These are phyloP conservation scores for Perdix hodgsoniae DNA, from an alignment of 2,797 vertebrate genomes.

Conservation along the genomic window DNA sequence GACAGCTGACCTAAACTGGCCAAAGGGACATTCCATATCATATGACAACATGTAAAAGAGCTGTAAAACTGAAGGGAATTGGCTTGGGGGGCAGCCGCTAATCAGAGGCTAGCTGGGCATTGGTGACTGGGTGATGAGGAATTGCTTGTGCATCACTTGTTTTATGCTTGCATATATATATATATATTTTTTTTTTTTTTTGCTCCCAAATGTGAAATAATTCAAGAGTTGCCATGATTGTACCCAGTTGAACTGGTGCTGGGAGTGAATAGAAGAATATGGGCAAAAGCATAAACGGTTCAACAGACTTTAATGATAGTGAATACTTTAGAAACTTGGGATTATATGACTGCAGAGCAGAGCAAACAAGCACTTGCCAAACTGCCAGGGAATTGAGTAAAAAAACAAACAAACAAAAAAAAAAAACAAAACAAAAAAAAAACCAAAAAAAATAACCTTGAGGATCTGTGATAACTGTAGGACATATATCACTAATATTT, in stretches of 20 bases:
- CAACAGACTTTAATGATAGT: slow-evolving; percentile 91
- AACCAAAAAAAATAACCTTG: background rate
- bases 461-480: background rate
- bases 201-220: slow-evolving; percentile 86
- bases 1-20: background rate
- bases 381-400: slow-evolving; percentile 79
- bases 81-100: background rate
- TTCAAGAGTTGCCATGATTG: slow-evolving; percentile 88
- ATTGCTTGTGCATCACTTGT: background rate
- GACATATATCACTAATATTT: background rate
- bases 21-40: background rate
- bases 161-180: background rate
- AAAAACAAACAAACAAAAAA: too few species aligned
- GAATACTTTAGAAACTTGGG: slow-evolving; percentile 91
- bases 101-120: background rate
- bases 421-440: too few species aligned
- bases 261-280: slow-evolving; percentile 93
- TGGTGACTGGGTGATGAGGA: background rate
- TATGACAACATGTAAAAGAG: background rate
- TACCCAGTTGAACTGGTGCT: slow-evolving; percentile 92
- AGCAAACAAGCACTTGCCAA: slow-evolving; percentile 86
- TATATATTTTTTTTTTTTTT: too few species aligned
- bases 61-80: background rate
- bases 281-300: slow-evolving; percentile 88
- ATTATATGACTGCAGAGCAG: slow-evolving; percentile 90